Conservation (phyloP, 2,888 invertebrate genomes). For the Drosophila rellima region DNA sequence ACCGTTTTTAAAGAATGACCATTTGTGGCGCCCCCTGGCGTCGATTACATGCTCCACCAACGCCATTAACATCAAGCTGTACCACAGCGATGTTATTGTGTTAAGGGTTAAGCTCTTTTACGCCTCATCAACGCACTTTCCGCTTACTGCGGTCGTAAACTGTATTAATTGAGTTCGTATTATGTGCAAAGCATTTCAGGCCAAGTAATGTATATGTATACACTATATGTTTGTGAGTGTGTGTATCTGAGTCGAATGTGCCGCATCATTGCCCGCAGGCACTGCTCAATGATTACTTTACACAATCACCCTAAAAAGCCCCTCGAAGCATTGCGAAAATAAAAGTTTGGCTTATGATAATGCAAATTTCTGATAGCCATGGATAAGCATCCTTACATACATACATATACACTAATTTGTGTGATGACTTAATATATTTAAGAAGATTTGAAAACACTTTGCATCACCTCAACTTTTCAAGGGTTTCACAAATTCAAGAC, state of each 20-base stretch:
- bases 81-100: constrained; percentile 9
- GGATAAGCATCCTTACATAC: constrained; percentile 20
- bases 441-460: constrained; percentile 17
- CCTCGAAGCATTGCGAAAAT: constrained; percentile 19
- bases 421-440: constrained; percentile 20
- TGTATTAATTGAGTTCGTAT: constrained; percentile 76
- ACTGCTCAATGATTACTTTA: constrained; percentile 53
- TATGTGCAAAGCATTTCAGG: constrained; percentile 38
- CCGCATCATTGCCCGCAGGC: constrained; percentile 50
- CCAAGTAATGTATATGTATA: constrained; percentile 1
- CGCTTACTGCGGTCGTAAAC: constrained; percentile 69
- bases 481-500: background rate
- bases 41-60: constrained; percentile 45
- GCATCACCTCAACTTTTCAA: background rate
- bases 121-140: constrained; percentile 75
- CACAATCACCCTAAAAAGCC: constrained; percentile 10
- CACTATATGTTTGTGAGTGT: constrained; percentile 3
- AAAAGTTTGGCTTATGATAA: constrained; percentile 55
- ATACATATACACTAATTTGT: constrained; percentile 26
- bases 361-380: constrained; percentile 49
- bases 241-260: constrained; percentile 35
- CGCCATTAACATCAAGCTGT: constrained; percentile 36
- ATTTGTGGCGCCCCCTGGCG: constrained; percentile 38
- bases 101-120: constrained; percentile 65
- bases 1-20: constrained; percentile 40